Percentiles rank a stretch among this genome's conserved stretches.
Conservation (phyloP, 2,113 vertebrate species). For the Nicator chloris region DNA sequence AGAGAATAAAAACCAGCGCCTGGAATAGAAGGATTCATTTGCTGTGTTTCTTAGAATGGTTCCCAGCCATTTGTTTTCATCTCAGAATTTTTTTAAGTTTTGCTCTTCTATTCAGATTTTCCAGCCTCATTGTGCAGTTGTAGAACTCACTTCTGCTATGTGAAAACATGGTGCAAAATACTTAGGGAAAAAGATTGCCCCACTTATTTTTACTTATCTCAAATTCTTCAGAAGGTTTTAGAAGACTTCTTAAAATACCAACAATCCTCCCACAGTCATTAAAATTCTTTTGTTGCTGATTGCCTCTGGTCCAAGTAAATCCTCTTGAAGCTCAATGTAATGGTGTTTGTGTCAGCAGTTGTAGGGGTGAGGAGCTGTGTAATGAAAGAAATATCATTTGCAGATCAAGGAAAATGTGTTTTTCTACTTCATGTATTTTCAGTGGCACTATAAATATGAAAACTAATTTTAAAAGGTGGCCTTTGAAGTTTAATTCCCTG, state of each 20-base stretch:
- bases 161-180: neutral
- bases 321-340: neutral
- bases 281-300: conserved; percentile 53
- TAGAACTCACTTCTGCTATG: neutral
- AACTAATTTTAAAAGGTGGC: neutral
- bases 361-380: neutral
- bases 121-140: neutral
- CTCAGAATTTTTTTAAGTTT: neutral
- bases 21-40: neutral
- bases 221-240: conserved; percentile 36
- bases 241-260: conserved; percentile 59
- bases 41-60: neutral
- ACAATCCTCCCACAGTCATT: conserved; percentile 17
- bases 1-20: neutral
- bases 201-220: conserved; percentile 52
- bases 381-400: neutral
- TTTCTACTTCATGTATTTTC: neutral
- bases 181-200: neutral
- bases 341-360: neutral
- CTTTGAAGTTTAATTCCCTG: neutral
- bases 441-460: neutral
- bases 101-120: neutral
- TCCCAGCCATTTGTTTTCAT: neutral
- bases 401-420: neutral
- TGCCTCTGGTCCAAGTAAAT: conserved; percentile 23